Evolutionary conservation across 1,140 invertebrate genomes (phyloP), one percentile per base, ranked within the genome.

Genomic region (Eciton burchellii): DNA sequence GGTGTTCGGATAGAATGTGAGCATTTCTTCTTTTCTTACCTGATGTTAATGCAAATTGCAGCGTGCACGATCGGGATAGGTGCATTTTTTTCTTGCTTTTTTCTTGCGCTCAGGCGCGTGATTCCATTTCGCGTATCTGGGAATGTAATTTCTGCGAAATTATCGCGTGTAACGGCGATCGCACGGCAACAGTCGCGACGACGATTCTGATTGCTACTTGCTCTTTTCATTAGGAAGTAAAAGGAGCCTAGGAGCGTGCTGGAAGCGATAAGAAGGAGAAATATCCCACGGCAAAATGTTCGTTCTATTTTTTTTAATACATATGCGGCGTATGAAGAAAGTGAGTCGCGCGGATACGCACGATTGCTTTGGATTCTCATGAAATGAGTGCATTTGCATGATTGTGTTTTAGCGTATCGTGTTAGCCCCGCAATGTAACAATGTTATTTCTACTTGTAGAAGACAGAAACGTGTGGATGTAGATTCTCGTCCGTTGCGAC

Each of bases 201-300:
- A 76, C 45, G 73, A 45, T 45, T 76, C 41, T 26, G 72, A 76
- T 76, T 76, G 49, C 45, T 29, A 76, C 60, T 76, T 65, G 60
- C 60, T 35, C 73, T 76, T 76, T 76, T 76, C 59, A 76, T 65
- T 76, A 76, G 43, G 29, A 54, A 76, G 47, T 11, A 54, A 52
- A 74, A 63, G 41, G 71, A 65, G 26, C 0, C 29, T 65, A n/a
- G n/a, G n/a, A n/a, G n/a, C 71, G 71, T 74, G 71, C 57, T 49
- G 6, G 19, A 21, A 76, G 47, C 60, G 73, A 76, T 76, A 76
- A 76, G 45, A 65, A 14, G 8, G 11, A 76, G 6, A 35, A 76
- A 26, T 52, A 26, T 8, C 26, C 41, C 26, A 26, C 19, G 65
- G 73, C 8, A 41, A 73, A 60, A 65, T 76, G 14, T 41, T 21